Conservation (phyloP, 2,888 invertebrate genomes). For the Sinotaia quadrata region DNA sequence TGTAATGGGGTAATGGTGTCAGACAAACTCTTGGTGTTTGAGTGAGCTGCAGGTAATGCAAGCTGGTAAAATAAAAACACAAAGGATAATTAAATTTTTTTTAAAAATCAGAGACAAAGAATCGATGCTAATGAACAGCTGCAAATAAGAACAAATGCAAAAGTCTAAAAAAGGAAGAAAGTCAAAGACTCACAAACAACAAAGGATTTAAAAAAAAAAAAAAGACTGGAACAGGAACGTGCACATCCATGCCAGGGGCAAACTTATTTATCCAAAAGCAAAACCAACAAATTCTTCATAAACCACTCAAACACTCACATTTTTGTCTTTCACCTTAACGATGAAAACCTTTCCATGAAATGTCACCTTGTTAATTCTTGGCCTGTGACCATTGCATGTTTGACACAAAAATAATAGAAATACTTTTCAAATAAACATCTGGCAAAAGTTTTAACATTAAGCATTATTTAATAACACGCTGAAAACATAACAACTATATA, state of each 20-base stretch:
- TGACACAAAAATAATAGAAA: no score
- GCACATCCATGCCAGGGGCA: not conserved
- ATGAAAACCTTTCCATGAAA: conserved; percentile 97
- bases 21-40: no score
- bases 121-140: not conserved
- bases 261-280: not conserved
- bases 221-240: not conserved
- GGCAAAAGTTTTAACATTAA: no score
- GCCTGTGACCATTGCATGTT: conserved; percentile 77
- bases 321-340: conserved; percentile 95
- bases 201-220: not conserved
- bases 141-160: not conserved
- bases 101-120: no score
- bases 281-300: not conserved
- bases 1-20: no score
- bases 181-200: not conserved
- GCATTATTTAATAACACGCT: no score
- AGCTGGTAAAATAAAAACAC: no score
- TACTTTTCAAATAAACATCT: no score
- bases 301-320: conserved; percentile 78
- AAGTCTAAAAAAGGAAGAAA: not conserved
- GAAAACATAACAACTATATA: no score
- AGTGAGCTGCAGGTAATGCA: no score
- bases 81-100: no score
- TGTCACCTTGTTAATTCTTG: conserved; percentile 95